These are phyloP conservation scores for Nothura maculosa DNA, from an alignment of 2,797 vertebrate genomes.

Conservation along the genomic window DNA sequence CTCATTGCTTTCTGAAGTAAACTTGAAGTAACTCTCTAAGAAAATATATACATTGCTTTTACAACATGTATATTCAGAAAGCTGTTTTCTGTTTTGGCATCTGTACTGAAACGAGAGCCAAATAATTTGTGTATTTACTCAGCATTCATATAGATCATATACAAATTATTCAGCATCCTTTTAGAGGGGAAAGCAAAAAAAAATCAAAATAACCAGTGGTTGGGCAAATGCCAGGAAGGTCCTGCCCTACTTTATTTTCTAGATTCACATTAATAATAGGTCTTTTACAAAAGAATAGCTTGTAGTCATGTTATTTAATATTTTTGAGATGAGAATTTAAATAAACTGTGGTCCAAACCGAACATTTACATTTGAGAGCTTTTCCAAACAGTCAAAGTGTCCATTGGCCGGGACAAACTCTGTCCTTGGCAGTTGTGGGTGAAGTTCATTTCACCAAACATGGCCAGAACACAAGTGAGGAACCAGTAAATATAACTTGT, in stretches of 20 bases:
- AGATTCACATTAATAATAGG: slow-evolving; percentile 2
- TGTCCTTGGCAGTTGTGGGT: background rate
- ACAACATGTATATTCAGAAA: slow-evolving; percentile 49
- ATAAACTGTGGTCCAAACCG: background rate
- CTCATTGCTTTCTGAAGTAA: slow-evolving; percentile 24
- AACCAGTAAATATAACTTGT: background rate
- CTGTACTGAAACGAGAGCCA: slow-evolving; percentile 38
- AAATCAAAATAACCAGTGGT: slow-evolving; percentile 38
- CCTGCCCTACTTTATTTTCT: slow-evolving; percentile 24
- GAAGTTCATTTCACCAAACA: background rate
- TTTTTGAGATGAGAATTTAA: slow-evolving; percentile 18
- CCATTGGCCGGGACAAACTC: background rate
- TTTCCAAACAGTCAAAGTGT: background rate
- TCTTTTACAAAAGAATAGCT: background rate
- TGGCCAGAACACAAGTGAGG: background rate
- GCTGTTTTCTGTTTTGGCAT: slow-evolving; percentile 65
- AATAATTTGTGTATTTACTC: slow-evolving; percentile 40
- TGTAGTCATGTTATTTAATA: background rate
- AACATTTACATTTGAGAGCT: background rate
- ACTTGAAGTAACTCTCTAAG: slow-evolving; percentile 35
- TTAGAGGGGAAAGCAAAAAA: slow-evolving; percentile 35
- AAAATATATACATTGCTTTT: slow-evolving; percentile 54
- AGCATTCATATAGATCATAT: slow-evolving; percentile 59
- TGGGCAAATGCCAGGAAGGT: slow-evolving; percentile 32
- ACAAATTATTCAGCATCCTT: slow-evolving; percentile 52